Percentiles rank a stretch among this genome's conserved stretches.
phyloP scores from a whole-genome alignment of 2,113 vertebrate species.

The Pogona vitticeps region DNA sequence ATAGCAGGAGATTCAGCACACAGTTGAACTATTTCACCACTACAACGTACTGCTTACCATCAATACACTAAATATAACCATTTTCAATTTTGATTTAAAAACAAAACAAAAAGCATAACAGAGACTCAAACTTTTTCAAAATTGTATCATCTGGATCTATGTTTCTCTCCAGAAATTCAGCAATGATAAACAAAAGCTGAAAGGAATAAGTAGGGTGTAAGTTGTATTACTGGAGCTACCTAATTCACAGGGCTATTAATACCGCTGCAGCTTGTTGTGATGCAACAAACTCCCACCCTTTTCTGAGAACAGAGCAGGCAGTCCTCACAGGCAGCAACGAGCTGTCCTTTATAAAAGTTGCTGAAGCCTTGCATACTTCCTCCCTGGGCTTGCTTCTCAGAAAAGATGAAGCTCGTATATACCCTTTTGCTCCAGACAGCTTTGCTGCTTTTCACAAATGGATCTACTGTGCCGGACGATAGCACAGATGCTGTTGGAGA shows the following conservation, averaged over 20 bases:
- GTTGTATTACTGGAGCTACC: conserved; percentile 50
- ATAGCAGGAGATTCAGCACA: not conserved
- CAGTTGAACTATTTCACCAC: not conserved
- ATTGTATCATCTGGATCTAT: not conserved
- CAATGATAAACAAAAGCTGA: not conserved
- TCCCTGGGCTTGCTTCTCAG: conserved; percentile 47
- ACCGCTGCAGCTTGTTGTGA: conserved; percentile 75
- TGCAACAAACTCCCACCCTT: conserved; percentile 86
- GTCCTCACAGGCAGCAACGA: conserved; percentile 79
- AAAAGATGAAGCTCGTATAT: conserved; percentile 78
- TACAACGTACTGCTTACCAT: not conserved
- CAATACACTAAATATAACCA: not conserved
- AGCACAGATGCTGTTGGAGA: conserved; percentile 56
- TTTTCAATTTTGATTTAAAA: not conserved
- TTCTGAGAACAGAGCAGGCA: conserved; percentile 75
- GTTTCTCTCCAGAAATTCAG: not conserved
- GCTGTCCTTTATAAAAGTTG: conserved; percentile 71
- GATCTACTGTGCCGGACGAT: conserved; percentile 60
- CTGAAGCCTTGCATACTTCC: conserved; percentile 69
- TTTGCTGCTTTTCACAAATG: conserved; percentile 69
- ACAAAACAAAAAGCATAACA: not conserved
- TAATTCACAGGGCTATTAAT: conserved; percentile 68
- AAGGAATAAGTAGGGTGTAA: conserved; percentile 14
- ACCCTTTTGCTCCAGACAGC: conserved; percentile 72
- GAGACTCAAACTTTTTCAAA: not conserved